phyloP scores from a whole-genome alignment of 2,888 invertebrate species.

The Sceliomorpha sp. region DNA sequence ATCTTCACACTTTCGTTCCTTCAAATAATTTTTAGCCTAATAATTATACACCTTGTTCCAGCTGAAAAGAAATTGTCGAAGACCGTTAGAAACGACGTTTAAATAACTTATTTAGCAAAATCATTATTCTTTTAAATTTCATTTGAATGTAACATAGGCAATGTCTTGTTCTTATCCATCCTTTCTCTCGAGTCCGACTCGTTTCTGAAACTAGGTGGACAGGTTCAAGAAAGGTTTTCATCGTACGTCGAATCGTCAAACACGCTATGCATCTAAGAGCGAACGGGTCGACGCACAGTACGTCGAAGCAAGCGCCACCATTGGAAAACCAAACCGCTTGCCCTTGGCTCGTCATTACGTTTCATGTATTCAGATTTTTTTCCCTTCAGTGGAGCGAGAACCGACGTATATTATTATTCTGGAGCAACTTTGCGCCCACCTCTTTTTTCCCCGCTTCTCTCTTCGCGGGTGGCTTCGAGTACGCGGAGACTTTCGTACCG shows the following conservation, averaged over 20 bases:
- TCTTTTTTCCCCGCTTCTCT: slow-evolving; percentile 57
- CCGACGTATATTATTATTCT: slow-evolving; percentile 77
- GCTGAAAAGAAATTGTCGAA: too few species aligned
- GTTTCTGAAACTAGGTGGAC: slow-evolving; percentile 10
- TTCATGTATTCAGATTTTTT: slow-evolving; percentile 80
- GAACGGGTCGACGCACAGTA: slow-evolving; percentile 17
- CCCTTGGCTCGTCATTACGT: slow-evolving; percentile 73
- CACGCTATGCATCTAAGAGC: slow-evolving; percentile 1
- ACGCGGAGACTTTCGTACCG: slow-evolving; percentile 58
- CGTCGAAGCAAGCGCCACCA: slow-evolving; percentile 47
- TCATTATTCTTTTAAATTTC: too few species aligned
- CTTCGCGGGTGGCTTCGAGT: slow-evolving; percentile 53
- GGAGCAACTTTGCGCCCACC: slow-evolving; percentile 75
- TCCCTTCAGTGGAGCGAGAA: slow-evolving; percentile 65
- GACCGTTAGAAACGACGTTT: background rate
- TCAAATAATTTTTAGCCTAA: too few species aligned
- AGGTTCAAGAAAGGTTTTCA: slow-evolving; percentile 13
- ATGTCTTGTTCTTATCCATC: too few species aligned
- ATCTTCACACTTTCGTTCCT: background rate
- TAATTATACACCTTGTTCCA: too few species aligned
- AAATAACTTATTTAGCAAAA: too few species aligned
- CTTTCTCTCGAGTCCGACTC: too few species aligned
- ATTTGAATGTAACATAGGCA: too few species aligned
- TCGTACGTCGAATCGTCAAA: slow-evolving; percentile 43
- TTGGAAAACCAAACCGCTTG: slow-evolving; percentile 61